Evolutionary conservation across 1,140 invertebrate species (phyloP), one percentile per base, ranked within the genome.

Genomic region (Lucilia cuprina): DNA sequence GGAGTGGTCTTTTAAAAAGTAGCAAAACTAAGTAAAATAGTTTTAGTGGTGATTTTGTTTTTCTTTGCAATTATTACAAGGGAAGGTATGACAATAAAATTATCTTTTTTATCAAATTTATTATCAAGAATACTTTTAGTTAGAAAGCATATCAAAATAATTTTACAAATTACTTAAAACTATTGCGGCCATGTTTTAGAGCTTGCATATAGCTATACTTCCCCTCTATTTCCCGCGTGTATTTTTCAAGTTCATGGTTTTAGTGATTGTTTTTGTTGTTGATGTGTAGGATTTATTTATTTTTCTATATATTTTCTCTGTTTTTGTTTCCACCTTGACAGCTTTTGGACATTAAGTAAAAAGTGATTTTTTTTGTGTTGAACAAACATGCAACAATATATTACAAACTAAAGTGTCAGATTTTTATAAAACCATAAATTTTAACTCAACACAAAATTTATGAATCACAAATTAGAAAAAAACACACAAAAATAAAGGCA

Each of bases 381-480:
- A 65, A 70, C 82, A 60, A 82, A 60, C 82, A 82, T 70, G 49
- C 82, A 49, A 75, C 25, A 30, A 30, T 75, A 75, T 49, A 49
- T 49, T 49, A 49, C 75, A 78, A 78, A 13, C 75, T 19, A 78
- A 78, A 78, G 35, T 78, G 75, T 78, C 75, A 78, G 75, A 78
- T 78, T 78, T 78, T 78, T 78, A 41, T 78, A 78, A 49, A 47
- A 35, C 75, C 75, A 49, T 78, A 78, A 49, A 78, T 78, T 78
- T 47, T 35, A 78, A 78, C 35, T 30, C 25, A 17, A 30, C 75
- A 30, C 25, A 30, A 14, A 65, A 65, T 65, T 65, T 65, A 65
- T 65, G 60, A 65, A n/a, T 65, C 60, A 65, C n/a, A n/a, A n/a
- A 65, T 19, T n/a, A 19, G 49, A 49, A 49, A 49, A n/a, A n/a